phyloP scores from a whole-genome alignment of 2,888 invertebrate genomes.

The Romanomermis culicivorax region DNA sequence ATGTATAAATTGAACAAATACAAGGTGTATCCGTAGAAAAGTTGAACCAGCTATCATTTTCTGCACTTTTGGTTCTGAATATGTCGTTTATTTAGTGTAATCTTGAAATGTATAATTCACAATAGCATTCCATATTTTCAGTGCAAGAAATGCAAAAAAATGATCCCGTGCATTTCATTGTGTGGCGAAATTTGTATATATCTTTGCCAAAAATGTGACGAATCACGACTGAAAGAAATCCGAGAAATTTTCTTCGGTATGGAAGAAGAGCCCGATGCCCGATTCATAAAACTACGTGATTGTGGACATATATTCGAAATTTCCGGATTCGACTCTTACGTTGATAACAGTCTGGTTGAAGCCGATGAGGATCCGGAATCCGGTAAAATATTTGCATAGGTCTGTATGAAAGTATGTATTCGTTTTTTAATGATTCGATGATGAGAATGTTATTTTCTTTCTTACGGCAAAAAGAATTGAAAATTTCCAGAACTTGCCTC shows the following conservation, averaged over 20 bases:
- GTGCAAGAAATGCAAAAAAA: slow-evolving; percentile 34
- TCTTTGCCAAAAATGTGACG: slow-evolving; percentile 39
- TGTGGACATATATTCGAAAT: slow-evolving; percentile 30
- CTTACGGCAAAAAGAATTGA: no score
- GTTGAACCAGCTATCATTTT: no score
- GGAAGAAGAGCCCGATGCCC: slow-evolving; percentile 38
- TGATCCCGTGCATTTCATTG: slow-evolving; percentile 41
- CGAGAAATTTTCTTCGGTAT: slow-evolving; percentile 31
- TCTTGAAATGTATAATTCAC: no score
- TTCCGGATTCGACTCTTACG: slow-evolving; percentile 27
- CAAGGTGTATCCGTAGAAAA: no score
- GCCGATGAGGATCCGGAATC: slow-evolving; percentile 13
- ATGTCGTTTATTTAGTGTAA: no score
- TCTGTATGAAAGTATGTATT: neutral
- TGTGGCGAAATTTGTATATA: slow-evolving; percentile 49
- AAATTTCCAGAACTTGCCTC: no score
- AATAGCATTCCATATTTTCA: no score
- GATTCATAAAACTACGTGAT: slow-evolving; percentile 22
- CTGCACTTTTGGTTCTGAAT: no score
- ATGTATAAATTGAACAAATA: no score
- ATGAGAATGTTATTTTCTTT: no score
- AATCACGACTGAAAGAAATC: slow-evolving; percentile 22
- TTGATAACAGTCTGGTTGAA: slow-evolving; percentile 13
- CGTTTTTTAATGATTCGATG: no score
- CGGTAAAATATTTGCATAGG: neutral